Evolutionary conservation across 1,140 invertebrate species (phyloP), one percentile per base, ranked within the genome.

Genomic region (Diorhabda sublineata): DNA sequence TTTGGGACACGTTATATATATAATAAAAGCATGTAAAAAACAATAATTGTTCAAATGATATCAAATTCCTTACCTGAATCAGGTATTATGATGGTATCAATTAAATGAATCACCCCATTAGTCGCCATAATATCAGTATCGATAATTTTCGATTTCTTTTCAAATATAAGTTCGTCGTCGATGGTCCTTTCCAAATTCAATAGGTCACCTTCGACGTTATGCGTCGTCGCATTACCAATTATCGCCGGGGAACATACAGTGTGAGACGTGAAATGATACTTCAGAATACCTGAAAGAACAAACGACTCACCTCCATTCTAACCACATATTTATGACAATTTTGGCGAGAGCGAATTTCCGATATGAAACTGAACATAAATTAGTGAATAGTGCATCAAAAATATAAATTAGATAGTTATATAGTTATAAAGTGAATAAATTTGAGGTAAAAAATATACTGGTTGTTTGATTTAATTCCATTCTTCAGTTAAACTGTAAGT

Each of bases 71-170:
- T 69, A 71, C 76, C 74, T 9, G 82, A 80, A 45, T 86, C 82
- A 0, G 88, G 90, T 67, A 88, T 86, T 60, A 91, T 79, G 11
- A 91, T 79, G 6, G 83, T 83, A 73, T 90, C 88, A 45, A 91
- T 86, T 0, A 91, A 80, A 76, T 91, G 90, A 4, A 91, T 82
- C 1, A 91, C 86, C 41, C 90, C 90, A 77, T 91, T 91, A 3
- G 84, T 87, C 5, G 87, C 89, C 76, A 85, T 81, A n/a, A 85
- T 81, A 68, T 85, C 84, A 2, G 77, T 72, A 45, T 84, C 79
- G 5, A 80, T 68, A 45, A 85, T 79, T 73, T 82, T 82, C 3
- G 83, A 82, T 66, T 79, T 78, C 41, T 77, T 79, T 66, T 85
- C 84, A 42, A 85, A 80, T n/a, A 79, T 76, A 8, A 85, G 75